Evolutionary conservation across 2,888 invertebrate species (phyloP), one percentile per base, ranked within the genome.

Genomic region (Eristalis arbustorum): DNA sequence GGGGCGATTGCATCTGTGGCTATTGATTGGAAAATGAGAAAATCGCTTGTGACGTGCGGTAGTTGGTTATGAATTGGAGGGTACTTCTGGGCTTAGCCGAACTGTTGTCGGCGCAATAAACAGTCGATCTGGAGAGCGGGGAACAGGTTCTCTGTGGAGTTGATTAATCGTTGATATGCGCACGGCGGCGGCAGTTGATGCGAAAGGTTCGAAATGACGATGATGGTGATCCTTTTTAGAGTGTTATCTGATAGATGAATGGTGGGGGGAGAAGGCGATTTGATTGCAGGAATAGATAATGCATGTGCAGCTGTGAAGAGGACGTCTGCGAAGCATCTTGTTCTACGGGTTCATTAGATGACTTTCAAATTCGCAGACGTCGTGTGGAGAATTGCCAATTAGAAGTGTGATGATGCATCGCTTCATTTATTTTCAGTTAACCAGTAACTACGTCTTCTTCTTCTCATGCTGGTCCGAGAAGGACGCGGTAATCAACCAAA

Each of bases 11-110:
- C 81, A 81, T 74, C 85, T 81, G 49, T 8, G n/a, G 8, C 18
- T 18, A 85, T 81, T 81, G 85, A 85, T 85, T 81, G 81, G 85
- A 85, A 85, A 85, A 85, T 85, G 73, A 42, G 81, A 81, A 85
- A 85, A 85, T 85, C 81, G 85, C 66, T 81, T 74, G 61, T 81
- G 85, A 85, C 77, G 69, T 85, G 69, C 69, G 64, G 59, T 66
- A 59, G 81, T 69, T 66, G 77, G 77, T 81, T 85, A 69, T 85
- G 76, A 85, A 81, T 81, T 80, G 59, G 69, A 23, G 64, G 28
- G 64, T 83, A 69, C 40, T 23, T 40, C 59, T 59, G 59, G 56
- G 57, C 23, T 49, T 67, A n/a, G 37, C 40, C 28, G 31, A 22
- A 34, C 31, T 57, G 28, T 25, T 57, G 69, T 37, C 25, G 49